Evolutionary conservation across 2,888 invertebrate genomes (phyloP), one percentile per base, ranked within the genome.

Genomic region (Micoletzkya japonica): DNA sequence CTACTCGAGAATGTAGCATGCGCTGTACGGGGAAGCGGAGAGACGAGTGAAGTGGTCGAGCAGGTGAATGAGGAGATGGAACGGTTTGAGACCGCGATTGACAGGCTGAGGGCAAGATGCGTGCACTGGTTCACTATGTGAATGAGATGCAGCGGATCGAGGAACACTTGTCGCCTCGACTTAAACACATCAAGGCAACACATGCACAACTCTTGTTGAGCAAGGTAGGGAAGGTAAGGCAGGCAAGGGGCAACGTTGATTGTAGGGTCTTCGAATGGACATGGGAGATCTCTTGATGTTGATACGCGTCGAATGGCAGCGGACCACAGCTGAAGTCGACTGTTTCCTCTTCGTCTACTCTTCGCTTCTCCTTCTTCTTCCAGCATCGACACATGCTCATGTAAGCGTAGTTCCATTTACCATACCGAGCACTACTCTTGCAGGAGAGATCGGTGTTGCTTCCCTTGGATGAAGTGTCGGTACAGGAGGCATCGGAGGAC

Each of bases 91-190:
- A 17, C 24, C 20, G 20, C 4, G 50, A 72, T 57, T 58, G 76
- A 10, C 75, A 78, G 28, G 63, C 75, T 28, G 81, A 77, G 4
- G 70, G 74, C 34, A 78, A 79, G 59, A 81, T 82, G 81, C 80
- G 81, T 56, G 77, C 79, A 7, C 70, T 81, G 20, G 81, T 81
- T 30, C 81, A 77, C 50, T 82, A 81, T 59, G 80, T 82, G 59
- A 82, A 82, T 67, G 82, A 82, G 61, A 82, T 82, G 82, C 81
- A 81, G 59, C 56, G 82, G 28, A 75, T 82, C 36, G 78, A 82
- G 54, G 82, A 82, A 70, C 77, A 80, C 52, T 79, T 81, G 63
- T 77, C 76, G 4, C 76, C 75, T 2, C 28, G 58, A 28, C 58
- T 68, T 20, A 57, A 44, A n/a, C 30, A 30, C 14, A 68, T 68